Percentiles rank a stretch among this genome's conserved stretches.
Conservation (phyloP, 2,113 vertebrate genomes). For the Semnornis frantzii region DNA sequence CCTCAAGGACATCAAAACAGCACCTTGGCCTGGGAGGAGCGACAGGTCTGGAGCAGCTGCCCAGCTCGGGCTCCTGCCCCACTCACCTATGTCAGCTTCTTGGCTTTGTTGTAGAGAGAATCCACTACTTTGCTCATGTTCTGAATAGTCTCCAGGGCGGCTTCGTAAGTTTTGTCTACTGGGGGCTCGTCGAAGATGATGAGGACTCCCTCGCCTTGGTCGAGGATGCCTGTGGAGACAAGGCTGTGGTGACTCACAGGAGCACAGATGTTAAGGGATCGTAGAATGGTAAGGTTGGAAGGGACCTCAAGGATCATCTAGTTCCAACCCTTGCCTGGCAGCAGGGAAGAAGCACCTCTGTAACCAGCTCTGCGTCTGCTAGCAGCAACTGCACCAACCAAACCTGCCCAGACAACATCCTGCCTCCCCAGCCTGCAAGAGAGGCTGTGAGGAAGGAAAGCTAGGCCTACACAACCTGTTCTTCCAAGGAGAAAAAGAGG, state of each 20-base stretch:
- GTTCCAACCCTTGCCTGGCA: no score
- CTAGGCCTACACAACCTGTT: no score
- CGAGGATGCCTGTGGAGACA: constrained; percentile 88
- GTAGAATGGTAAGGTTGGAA: no score
- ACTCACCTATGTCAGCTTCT: constrained; percentile 99
- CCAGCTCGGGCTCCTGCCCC: not conserved
- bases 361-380: no score
- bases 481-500: no score
- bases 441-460: no score
- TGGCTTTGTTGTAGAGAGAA: constrained; percentile 99
- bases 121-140: constrained; percentile 99
- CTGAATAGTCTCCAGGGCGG: constrained; percentile 98
- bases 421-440: no score
- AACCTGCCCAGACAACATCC: no score
- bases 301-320: no score
- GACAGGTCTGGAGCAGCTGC: not conserved
- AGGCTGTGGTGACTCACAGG: not conserved
- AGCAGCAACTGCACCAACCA: no score
- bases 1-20: not conserved
- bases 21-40: not conserved
- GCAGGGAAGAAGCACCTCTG: no score
- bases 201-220: constrained; percentile 97
- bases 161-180: constrained; percentile 98
- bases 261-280: no score
- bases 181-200: constrained; percentile 99